These are phyloP conservation scores for Adoxophyes honmai DNA, from an alignment of 1,140 invertebrate species.

Conservation along the genomic window DNA sequence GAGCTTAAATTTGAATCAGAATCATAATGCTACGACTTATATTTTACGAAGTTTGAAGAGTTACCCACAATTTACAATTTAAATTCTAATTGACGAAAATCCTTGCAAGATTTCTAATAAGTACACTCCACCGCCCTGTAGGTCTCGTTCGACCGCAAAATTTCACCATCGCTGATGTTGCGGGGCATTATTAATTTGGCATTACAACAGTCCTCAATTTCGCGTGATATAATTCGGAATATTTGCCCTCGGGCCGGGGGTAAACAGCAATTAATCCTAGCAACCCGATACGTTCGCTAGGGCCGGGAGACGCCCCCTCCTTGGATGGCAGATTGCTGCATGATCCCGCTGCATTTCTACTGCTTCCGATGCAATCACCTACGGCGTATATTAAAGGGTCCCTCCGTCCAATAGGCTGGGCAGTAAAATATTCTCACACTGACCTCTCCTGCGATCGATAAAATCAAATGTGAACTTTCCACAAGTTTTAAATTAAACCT, in stretches of 20 bases:
- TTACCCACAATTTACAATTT: no score
- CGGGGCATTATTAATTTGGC: constrained; percentile 58
- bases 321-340: constrained; percentile 57
- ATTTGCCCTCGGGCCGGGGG: constrained; percentile 49
- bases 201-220: constrained; percentile 50
- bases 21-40: no score
- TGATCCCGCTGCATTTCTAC: constrained; percentile 68
- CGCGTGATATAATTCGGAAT: constrained; percentile 59
- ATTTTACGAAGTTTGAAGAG: no score
- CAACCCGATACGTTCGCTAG: constrained; percentile 55
- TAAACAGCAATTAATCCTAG: constrained; percentile 58
- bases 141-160: constrained; percentile 30
- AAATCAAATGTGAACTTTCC: not conserved
- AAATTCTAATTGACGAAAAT: constrained; percentile 15
- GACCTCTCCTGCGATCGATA: constrained; percentile 32
- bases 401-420: constrained; percentile 26
- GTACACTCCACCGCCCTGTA: constrained; percentile 12
- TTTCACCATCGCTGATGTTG: constrained; percentile 31
- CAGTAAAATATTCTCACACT: constrained; percentile 49
- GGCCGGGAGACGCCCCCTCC: constrained; percentile 33
- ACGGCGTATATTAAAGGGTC: constrained; percentile 36
- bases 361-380: constrained; percentile 58
- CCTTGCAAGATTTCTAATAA: constrained; percentile 16
- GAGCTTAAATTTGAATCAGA: not conserved
- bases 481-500: not conserved